These are phyloP conservation scores for Pachliopta kotzebuea DNA, from an alignment of 2,888 invertebrate species.

Conservation along the genomic window DNA sequence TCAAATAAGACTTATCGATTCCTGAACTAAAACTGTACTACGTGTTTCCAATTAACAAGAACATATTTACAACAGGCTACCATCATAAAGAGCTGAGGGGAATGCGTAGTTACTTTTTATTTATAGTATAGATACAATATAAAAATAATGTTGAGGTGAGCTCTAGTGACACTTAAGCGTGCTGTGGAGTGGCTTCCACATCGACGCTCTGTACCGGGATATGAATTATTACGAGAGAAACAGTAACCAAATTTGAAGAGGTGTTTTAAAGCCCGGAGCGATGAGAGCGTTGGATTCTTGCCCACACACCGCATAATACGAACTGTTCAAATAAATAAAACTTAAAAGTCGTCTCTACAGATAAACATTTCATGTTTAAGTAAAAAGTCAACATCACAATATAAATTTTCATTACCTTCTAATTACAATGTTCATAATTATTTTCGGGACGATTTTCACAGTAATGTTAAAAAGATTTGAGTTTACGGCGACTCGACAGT, in stretches of 20 bases:
- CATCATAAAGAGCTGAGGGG: constrained; percentile 33
- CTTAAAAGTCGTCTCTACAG: constrained; percentile 62
- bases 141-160: constrained; percentile 61
- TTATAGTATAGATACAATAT: constrained; percentile 43
- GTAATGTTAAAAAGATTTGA: constrained; percentile 30
- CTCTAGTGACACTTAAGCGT: constrained; percentile 58
- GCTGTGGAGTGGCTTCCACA: constrained; percentile 59
- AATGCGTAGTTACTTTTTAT: constrained; percentile 36
- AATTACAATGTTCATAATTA: background rate
- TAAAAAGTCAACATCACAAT: background rate
- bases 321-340: constrained; percentile 58
- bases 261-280: constrained; percentile 46
- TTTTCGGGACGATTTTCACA: background rate
- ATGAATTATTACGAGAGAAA: constrained; percentile 62
- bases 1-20: constrained; percentile 64
- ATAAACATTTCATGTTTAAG: constrained; percentile 30
- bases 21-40: constrained; percentile 53
- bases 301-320: constrained; percentile 20
- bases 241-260: constrained; percentile 62
- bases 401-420: too few relatives aligned
- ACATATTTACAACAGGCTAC: constrained; percentile 40
- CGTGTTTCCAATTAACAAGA: constrained; percentile 58
- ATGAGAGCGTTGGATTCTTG: constrained; percentile 23
- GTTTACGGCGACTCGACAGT: constrained; percentile 3
- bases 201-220: constrained; percentile 47